Base-by-base conservation (phyloP, 2,888 invertebrate species). In the Metallyticus violacea region DNA sequence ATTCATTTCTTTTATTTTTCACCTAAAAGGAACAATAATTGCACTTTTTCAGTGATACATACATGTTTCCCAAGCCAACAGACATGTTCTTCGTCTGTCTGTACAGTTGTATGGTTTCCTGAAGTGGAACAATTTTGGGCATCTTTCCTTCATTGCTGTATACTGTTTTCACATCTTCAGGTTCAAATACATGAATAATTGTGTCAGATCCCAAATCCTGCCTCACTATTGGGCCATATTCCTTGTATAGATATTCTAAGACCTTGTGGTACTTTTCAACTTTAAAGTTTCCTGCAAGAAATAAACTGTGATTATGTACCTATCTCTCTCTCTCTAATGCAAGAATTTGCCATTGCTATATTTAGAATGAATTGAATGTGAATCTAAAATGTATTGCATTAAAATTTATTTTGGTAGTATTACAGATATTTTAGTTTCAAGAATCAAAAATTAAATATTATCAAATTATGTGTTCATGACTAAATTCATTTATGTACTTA, bases 61-160 rank as follows among this genome's bases (percentile, higher is more conserved):
- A 93, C 93, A 92, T 92, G 89, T 93, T 93, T 62, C 93, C 94
- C 9, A 93, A 90, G 7, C 94, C 93, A 2, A 91, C 92, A 30
- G 93, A 92, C 88, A 93, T 90, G 29, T 92, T 90, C n/a, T 91
- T 90, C 88, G 92, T 90, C 87, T 92, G 89, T 81, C 93, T 89
- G 89, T 93, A 94, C 29, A 91, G 88, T 89, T 92, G 91, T 2
- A 92, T 91, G 0, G 93, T 92, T 88, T 93, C 93, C 89, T 93
- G 91, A 2, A 94, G 90, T 1, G 93, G 93, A 6, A 91, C 91
- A 22, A 93, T 91, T 88, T 91, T 89, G 0, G 94, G 94, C 77
- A 89, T 91, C 88, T 92, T 92, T n/a, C 92, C 93, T 89, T 93
- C 93, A 79, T 90, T 90, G 87, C 90, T 90, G 88, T 92, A 93